Base-by-base conservation (phyloP, 53 echinoderm and acorn worm species). In the Mesocentrotus franciscanus region DNA sequence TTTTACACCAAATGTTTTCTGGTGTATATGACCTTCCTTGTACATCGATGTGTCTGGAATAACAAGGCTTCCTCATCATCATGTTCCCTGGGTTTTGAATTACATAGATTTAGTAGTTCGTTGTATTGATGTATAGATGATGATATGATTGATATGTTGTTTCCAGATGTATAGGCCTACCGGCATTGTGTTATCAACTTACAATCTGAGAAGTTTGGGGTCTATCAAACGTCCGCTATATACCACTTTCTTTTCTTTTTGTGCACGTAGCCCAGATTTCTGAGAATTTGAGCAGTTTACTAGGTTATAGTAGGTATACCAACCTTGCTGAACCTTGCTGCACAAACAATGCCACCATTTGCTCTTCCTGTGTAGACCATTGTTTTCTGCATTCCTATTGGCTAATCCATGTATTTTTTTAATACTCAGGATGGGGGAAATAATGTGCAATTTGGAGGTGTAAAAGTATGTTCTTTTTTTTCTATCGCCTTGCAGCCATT, bases 191-290 rank as follows among this genome's bases (percentile, higher is more conserved):
- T 2, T 66, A 18, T 66, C 22, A 66, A 16, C 66, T 66, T 66
- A 18, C 66, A 18, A 66, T 66, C 66, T 1, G 22, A 4, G 18
- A 66, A 66, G 16, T 66, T 66, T 14, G 66, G 22, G 9, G 66
- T 66, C 66, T 18, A 49, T 49, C 49, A 49, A 49, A 49, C 49
- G 49, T 49, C 49, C 49, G 62, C 62, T 14, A 62, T 62, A 62
- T 62, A 71, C 71, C 71, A 24, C 68, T 30, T 78, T 78, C 32
- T 33, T 66, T 66, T 22, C 66, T 64, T 18, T 62, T 29, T 30
- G 10, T 33, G 76, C 76, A 76, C 76, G 76, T 76, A 76, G 76
- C 33, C 76, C 71, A 71, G n/a, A 71, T 71, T 75, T 76, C 76
- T 33, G 76, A 76, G 76, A 76, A 76, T 12, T 76, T 29, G 33